Percentiles rank a stretch among this genome's conserved stretches.
phyloP scores from a whole-genome alignment of 2,797 vertebrate genomes.

The Enteromius afrohamiltoni region DNA sequence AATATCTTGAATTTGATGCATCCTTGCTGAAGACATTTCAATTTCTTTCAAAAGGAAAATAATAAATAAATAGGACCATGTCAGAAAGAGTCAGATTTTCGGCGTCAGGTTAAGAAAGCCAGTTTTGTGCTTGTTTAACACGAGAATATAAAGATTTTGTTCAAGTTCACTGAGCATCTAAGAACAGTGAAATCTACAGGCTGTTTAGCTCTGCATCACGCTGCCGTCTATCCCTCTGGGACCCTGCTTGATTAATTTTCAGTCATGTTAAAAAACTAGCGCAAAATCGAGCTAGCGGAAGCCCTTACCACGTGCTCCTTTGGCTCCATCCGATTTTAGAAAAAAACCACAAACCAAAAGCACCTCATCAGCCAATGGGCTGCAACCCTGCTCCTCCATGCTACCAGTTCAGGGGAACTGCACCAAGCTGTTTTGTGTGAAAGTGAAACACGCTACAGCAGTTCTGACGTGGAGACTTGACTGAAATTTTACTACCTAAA shows the following conservation, averaged over 20 bases:
- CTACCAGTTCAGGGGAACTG: constrained; percentile 59
- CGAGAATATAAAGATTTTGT: neutral
- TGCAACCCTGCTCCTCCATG: constrained; percentile 57
- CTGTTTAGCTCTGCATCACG: constrained; percentile 46
- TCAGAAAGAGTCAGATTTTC: neutral
- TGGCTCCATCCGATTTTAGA: constrained; percentile 62
- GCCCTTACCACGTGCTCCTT: constrained; percentile 55
- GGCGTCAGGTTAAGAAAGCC: neutral
- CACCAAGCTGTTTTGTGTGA: constrained; percentile 60
- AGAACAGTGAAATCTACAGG: constrained; percentile 13
- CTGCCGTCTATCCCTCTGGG: constrained; percentile 43
- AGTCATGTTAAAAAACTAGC: constrained; percentile 41
- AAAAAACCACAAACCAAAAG: constrained; percentile 60
- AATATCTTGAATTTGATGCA: neutral
- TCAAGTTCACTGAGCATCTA: neutral
- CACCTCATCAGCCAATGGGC: constrained; percentile 60
- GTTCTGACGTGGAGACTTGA: constrained; percentile 33
- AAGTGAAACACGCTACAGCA: constrained; percentile 55
- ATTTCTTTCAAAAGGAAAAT: neutral
- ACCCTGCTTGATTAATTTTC: constrained; percentile 48
- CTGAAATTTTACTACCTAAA: constrained; percentile 28
- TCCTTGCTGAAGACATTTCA: neutral
- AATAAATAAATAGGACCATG: neutral
- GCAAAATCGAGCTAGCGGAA: constrained; percentile 54
- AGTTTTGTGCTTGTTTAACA: neutral